Evolutionary conservation across 1,140 invertebrate genomes (phyloP).

Genomic region (Gryon sp.): DNA sequence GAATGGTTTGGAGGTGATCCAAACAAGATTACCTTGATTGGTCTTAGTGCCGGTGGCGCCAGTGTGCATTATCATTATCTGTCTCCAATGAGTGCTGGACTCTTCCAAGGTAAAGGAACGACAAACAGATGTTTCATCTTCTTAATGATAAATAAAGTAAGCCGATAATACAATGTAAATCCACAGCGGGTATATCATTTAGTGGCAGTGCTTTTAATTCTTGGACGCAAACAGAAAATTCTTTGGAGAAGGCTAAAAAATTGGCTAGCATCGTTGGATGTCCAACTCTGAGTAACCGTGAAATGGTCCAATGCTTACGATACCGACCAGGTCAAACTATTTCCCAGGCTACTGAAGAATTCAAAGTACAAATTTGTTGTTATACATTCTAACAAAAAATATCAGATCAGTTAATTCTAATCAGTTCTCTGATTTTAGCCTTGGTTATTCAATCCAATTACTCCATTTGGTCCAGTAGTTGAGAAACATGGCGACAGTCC

Average conservation of each 20-base stretch:
- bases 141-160: not conserved
- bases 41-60: constrained; percentile 80
- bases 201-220: constrained; percentile 87
- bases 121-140: not conserved
- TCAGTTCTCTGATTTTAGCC: constrained; percentile 66
- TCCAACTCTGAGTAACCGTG: constrained; percentile 78
- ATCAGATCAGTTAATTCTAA: too few species aligned
- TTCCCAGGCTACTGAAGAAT: constrained; percentile 75
- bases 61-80: constrained; percentile 83
- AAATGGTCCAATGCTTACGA: constrained; percentile 87
- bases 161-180: not conserved
- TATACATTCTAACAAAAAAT: constrained; percentile 24
- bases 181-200: constrained; percentile 85
- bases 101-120: constrained; percentile 75
- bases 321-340: constrained; percentile 81
- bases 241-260: constrained; percentile 84
- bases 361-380: constrained; percentile 73
- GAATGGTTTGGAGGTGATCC: constrained; percentile 80
- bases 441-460: constrained; percentile 82
- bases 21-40: constrained; percentile 78
- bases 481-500: constrained; percentile 78
- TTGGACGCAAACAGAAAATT: constrained; percentile 85
- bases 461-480: constrained; percentile 82
- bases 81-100: constrained; percentile 72
- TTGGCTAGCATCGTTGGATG: constrained; percentile 86